Base-by-base conservation (phyloP, 2,113 vertebrate genomes). In the Mormyrus lacerda region DNA sequence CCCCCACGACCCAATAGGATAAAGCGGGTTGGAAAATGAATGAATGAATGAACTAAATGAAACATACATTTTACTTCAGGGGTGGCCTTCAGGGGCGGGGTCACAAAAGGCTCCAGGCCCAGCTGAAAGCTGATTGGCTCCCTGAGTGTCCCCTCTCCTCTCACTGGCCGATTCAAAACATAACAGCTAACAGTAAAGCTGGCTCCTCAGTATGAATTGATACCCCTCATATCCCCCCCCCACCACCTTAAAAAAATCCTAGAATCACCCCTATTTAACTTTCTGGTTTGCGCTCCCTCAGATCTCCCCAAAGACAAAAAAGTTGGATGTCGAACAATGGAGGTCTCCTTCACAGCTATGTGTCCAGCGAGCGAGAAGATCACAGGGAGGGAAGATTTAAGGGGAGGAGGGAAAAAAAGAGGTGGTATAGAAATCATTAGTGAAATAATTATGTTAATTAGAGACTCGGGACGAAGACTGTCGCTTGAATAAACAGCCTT, bases 391-490 rank as follows among this genome's bases (percentile, higher is more conserved):
- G 61, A 31, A 69, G n/a, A 69, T 69, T 69, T 31, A 69, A 69
- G 79, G 61, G 73, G n/a, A 45, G 58, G 55, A 85, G 48, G 89
- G 88, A 87, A 85, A 73, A 89, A 90, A 48, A 69, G 90, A 91
- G 88, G 53, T 87, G 76, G 27, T 90, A 92, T 13, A 82, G 73
- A 85, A 90, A 83, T 87, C 88, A 89, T 91, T 90, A 89, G 48
- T 88, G 58, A 89, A 88, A 91, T 90, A 89, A 91, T 91, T 91
- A 91, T 53, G 11, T 85, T 91, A 88, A 89, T 90, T 84, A 88
- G 58, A 17, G 27, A 86, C 87, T 89, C 50, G 35, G 89, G 53
- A 50, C 48, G 42, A 50, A 90, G 90, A 90, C 65, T 88, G 79
- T 51, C 90, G 50, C 89, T 50, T 19, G 89, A 88, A 90, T 89